These are phyloP conservation scores for Megaptera novaeangliae DNA, from an alignment of 2,113 vertebrate species.

Conservation along the genomic window DNA sequence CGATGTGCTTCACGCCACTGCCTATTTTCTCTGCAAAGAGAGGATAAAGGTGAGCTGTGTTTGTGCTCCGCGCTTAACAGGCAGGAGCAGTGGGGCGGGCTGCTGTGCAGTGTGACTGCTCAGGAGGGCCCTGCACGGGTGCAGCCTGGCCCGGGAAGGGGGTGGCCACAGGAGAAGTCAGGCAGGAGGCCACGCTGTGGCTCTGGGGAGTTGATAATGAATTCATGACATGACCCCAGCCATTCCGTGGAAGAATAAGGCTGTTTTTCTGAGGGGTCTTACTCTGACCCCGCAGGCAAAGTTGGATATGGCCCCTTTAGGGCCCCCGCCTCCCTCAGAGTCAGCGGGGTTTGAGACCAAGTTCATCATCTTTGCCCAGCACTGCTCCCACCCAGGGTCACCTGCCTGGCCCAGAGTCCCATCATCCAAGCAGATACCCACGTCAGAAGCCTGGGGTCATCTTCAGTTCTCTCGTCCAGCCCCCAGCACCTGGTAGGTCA, in stretches of 20 bases:
- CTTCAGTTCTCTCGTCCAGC: background rate
- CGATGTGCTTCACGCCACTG: conserved; percentile 95
- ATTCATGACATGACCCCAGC: background rate
- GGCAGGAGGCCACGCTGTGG: background rate
- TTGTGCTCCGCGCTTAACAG: rapidly evolving
- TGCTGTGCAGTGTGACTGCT: background rate
- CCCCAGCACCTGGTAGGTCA: background rate
- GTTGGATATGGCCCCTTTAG: background rate
- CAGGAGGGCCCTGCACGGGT: rapidly evolving
- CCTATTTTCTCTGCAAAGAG: conserved; percentile 95
- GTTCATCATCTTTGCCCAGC: background rate
- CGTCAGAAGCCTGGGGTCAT: background rate
- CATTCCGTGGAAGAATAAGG: too few species aligned
- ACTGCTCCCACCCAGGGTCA: background rate
- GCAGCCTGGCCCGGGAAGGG: too few species aligned
- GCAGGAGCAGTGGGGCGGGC: background rate
- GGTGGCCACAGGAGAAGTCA: rapidly evolving
- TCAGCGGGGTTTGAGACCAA: background rate
- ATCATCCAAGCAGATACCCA: background rate
- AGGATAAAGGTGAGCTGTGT: conserved; percentile 89
- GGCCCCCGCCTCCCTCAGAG: background rate
- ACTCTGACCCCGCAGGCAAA: background rate
- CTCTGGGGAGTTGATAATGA: background rate
- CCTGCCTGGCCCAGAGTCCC: background rate
- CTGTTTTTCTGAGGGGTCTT: background rate